Conservation (phyloP, 2,797 vertebrate species). For the Chaenodraco wilsoni region DNA sequence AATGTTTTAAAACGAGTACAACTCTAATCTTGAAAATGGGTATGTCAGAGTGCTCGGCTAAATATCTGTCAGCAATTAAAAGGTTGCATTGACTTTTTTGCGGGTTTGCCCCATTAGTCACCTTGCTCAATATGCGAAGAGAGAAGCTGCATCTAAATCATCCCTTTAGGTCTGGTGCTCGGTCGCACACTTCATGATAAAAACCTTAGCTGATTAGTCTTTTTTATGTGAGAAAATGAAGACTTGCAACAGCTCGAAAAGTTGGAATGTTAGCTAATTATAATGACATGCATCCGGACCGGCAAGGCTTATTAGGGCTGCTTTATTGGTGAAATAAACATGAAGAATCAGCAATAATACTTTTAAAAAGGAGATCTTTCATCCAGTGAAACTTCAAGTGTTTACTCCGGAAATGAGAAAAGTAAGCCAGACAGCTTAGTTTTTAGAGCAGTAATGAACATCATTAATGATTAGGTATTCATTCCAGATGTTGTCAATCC, state of each 20-base stretch:
- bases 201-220: constrained; percentile 51
- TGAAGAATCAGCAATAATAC: constrained; percentile 41
- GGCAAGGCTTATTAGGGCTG: constrained; percentile 26
- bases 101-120: constrained; percentile 58
- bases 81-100: constrained; percentile 59
- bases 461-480: constrained; percentile 44
- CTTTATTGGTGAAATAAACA: constrained; percentile 34
- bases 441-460: constrained; percentile 44
- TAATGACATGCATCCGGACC: constrained; percentile 53
- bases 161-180: constrained; percentile 47
- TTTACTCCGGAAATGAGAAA: constrained; percentile 44
- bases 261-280: constrained; percentile 41
- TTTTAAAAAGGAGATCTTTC: constrained; percentile 37
- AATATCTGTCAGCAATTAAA: constrained; percentile 62
- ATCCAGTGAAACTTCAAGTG: constrained; percentile 41
- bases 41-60: constrained; percentile 26
- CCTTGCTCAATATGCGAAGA: constrained; percentile 51
- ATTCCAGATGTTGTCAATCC: constrained; percentile 31
- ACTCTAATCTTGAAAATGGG: constrained; percentile 32
- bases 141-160: constrained; percentile 56
- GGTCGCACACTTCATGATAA: constrained; percentile 49
- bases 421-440: constrained; percentile 22
- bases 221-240: constrained; percentile 47
- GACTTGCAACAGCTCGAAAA: constrained; percentile 42
- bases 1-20: constrained; percentile 27